These are phyloP conservation scores for Tinea pellionella DNA, from an alignment of 2,888 invertebrate genomes.

Conservation along the genomic window DNA sequence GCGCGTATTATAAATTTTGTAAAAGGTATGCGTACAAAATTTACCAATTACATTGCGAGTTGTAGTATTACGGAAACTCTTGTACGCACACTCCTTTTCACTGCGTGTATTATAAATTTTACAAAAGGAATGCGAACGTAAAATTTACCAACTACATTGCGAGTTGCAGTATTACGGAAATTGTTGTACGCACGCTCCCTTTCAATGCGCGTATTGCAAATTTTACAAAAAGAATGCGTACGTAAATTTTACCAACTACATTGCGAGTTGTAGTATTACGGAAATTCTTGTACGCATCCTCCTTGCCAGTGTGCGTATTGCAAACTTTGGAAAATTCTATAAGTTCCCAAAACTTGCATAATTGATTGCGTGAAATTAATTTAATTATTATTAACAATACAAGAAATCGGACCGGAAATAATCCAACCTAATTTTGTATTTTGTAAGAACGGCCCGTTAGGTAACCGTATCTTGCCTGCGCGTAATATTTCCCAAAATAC, in stretches of 20 bases:
- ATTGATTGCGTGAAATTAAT: constrained; percentile 16
- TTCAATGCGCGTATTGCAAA: no score
- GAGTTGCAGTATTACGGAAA: no score
- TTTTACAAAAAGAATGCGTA: no score
- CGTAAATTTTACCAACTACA: constrained; percentile 18
- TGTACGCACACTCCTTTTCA: no score
- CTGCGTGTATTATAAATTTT: no score
- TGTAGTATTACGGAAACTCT: no score
- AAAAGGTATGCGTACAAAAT: no score
- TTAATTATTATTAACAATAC: constrained; percentile 12
- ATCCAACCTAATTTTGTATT: constrained; percentile 20
- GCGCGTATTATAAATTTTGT: no score
- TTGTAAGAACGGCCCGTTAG: constrained; percentile 18
- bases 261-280: constrained; percentile 17
- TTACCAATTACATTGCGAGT: no score
- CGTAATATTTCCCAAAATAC: constrained; percentile 20
- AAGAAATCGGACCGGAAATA: constrained; percentile 17
- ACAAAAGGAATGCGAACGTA: no score
- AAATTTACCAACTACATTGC: no score
- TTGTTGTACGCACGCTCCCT: no score
- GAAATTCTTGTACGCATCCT: constrained; percentile 19
- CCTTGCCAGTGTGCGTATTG: constrained; percentile 1
- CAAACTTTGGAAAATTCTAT: constrained; percentile 16
- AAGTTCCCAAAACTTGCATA: constrained; percentile 19
- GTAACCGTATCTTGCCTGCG: constrained; percentile 17